Percentiles rank a stretch among this genome's conserved stretches.
phyloP scores from a whole-genome alignment of 2,888 invertebrate genomes.

The Chrysopilus asiliformis region DNA sequence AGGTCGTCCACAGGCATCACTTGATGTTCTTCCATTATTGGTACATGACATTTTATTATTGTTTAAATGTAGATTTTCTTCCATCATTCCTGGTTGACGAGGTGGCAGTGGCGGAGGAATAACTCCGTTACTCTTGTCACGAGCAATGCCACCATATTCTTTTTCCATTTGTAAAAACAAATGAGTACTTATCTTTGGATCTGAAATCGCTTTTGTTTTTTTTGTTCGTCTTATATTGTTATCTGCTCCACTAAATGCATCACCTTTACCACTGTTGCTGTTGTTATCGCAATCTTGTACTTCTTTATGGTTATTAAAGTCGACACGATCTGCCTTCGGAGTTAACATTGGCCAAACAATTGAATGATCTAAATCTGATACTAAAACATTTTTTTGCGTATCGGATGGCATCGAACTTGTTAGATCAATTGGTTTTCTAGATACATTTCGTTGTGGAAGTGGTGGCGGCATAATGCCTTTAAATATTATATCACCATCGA shows the following conservation, averaged over 20 bases:
- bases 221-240: slow-evolving; percentile 25
- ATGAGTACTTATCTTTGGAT: slow-evolving; percentile 37
- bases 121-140: too few relatives aligned
- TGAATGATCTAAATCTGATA: slow-evolving; percentile 33
- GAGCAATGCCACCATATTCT: slow-evolving; percentile 10
- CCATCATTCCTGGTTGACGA: slow-evolving; percentile 39
- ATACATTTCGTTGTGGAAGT: slow-evolving; percentile 40
- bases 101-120: slow-evolving; percentile 47
- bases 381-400: slow-evolving; percentile 21
- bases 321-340: slow-evolving; percentile 7
- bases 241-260: background rate
- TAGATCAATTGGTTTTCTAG: slow-evolving; percentile 21
- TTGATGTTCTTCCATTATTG: slow-evolving; percentile 1
- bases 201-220: slow-evolving; percentile 35
- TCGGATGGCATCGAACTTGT: slow-evolving; percentile 9
- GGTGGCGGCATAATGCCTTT: slow-evolving; percentile 37
- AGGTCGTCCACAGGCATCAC: slow-evolving; percentile 17
- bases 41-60: slow-evolving; percentile 11
- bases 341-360: too few relatives aligned
- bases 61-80: slow-evolving; percentile 23
- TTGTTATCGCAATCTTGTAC: background rate
- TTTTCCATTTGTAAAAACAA: slow-evolving; percentile 36
- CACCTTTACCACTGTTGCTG: too few relatives aligned
- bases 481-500: slow-evolving; percentile 25
- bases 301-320: slow-evolving; percentile 3